A percentile compares a stretch with the other conserved stretches of the same genome.
Evolutionary conservation across 2,888 invertebrate species (phyloP).

Genomic region (Brachyopa scutellaris): DNA sequence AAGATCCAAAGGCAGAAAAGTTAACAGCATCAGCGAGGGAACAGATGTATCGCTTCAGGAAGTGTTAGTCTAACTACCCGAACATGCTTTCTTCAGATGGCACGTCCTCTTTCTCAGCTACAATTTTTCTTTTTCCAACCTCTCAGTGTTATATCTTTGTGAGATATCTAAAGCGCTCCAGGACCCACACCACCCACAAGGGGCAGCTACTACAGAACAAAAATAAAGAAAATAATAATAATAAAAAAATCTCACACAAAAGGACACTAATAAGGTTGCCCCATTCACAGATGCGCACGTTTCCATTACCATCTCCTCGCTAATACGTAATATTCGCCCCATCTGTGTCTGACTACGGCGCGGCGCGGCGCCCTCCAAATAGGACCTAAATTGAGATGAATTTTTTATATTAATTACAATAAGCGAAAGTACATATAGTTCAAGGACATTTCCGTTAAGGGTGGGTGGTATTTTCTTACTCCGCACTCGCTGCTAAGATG

Average conservation of each 20-base stretch:
- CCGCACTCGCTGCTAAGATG: background rate
- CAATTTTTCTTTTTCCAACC: constrained; percentile 23
- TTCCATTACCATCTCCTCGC: constrained; percentile 40
- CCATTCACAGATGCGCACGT: constrained; percentile 58
- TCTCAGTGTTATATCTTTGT: constrained; percentile 1
- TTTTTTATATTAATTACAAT: constrained; percentile 64
- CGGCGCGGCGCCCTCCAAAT: too few species aligned
- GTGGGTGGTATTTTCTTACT: background rate
- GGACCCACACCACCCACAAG: background rate
- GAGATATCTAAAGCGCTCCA: constrained; percentile 40
- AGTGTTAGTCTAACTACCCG: constrained; percentile 55
- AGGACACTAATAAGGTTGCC: constrained; percentile 55
- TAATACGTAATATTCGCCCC: constrained; percentile 42
- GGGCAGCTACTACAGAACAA: background rate
- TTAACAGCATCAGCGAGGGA: constrained; percentile 19
- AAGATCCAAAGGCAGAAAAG: constrained; percentile 17
- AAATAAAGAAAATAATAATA: constrained; percentile 13
- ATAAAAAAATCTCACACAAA: constrained; percentile 43
- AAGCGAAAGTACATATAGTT: constrained; percentile 46
- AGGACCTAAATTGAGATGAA: constrained; percentile 50
- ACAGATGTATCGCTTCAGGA: constrained; percentile 51
- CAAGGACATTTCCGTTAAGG: constrained; percentile 55
- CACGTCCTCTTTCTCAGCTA: constrained; percentile 40
- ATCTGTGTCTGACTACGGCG: constrained; percentile 24
- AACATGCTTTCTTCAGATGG: constrained; percentile 38